Evolutionary conservation across 2,113 vertebrate genomes (phyloP), one percentile per base, ranked within the genome.

Genomic region (Sinocyclocheilus rhinocerous): DNA sequence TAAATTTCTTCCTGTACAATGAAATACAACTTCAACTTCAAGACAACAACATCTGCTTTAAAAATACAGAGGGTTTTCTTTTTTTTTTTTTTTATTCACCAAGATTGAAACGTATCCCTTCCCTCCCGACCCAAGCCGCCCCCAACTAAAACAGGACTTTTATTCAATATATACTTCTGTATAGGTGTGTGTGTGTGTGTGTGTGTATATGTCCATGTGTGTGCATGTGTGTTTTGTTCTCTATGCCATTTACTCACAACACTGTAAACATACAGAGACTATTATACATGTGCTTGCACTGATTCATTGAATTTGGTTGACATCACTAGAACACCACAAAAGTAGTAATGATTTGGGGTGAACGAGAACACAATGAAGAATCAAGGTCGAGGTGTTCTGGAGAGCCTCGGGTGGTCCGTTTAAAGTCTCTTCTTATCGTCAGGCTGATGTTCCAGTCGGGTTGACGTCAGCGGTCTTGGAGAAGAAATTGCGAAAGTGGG

Each of bases 211-310:
- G 29, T 33, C 29, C 50, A 61, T 67, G 85, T 90, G 83, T 88
- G 82, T 87, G 78, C 85, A 84, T 84, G 81, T 81, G 86, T 88
- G 85, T 88, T 85, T 67, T 88, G 83, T 87, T 83, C 93, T 95
- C 95, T 96, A 97, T 97, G 96, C 96, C 97, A 96, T 98, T 98
- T 97, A 98, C 97, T 98, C 96, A 97, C 96, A 97, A 99, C 97
- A 97, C 96, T 98, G 97, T 98, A 99, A 99, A 98, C 98, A 98
- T 97, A 98, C 97, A 98, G 92, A 94, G 96, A 96, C 96, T 98
- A 98, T 98, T 96, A 97, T 98, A 99, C 97, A 99, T 99, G 97
- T 99, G 98, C 97, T 99, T 99, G 97, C 96, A 96, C 95, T 95
- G 95, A 93, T 93, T 94, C 91, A 90, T 93, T 91, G 90, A 89